Conservation (phyloP, 2,113 vertebrate species). For the Gobiocypris rarus region DNA sequence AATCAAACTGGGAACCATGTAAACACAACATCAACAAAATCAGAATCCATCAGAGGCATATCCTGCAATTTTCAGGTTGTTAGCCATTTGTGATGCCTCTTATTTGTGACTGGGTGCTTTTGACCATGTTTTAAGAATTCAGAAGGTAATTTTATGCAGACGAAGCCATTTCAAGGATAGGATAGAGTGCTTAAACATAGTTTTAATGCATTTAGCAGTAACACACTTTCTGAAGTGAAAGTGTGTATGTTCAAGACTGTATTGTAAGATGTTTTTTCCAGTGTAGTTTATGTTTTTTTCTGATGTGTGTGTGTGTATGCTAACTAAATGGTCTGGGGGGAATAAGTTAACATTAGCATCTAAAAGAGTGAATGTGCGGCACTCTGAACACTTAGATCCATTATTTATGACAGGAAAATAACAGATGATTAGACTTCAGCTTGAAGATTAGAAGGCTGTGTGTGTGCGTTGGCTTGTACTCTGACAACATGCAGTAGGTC, state of each 20-base stretch:
- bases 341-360: conserved; percentile 53
- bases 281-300: conserved; percentile 5
- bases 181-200: conserved; percentile 7
- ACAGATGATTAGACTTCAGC: conserved; percentile 39
- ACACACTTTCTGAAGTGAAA: background rate
- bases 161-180: conserved; percentile 1
- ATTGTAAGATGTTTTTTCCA: background rate
- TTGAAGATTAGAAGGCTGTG: conserved; percentile 27
- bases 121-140: background rate
- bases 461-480: background rate
- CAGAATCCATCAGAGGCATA: conserved; percentile 5
- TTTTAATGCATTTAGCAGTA: conserved; percentile 31
- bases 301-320: conserved; percentile 22
- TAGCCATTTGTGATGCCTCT: conserved; percentile 6
- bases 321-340: conserved; percentile 45
- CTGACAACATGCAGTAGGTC: conserved; percentile 15
- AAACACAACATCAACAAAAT: background rate
- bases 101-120: conserved; percentile 32
- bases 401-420: conserved; percentile 47
- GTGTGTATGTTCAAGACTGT: background rate
- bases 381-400: conserved; percentile 35
- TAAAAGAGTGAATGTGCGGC: conserved; percentile 37
- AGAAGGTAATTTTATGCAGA: conserved; percentile 16
- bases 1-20: background rate
- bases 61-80: conserved; percentile 26